Evolutionary conservation across 2,797 vertebrate genomes (phyloP).

Genomic region (Australoheros facetus): DNA sequence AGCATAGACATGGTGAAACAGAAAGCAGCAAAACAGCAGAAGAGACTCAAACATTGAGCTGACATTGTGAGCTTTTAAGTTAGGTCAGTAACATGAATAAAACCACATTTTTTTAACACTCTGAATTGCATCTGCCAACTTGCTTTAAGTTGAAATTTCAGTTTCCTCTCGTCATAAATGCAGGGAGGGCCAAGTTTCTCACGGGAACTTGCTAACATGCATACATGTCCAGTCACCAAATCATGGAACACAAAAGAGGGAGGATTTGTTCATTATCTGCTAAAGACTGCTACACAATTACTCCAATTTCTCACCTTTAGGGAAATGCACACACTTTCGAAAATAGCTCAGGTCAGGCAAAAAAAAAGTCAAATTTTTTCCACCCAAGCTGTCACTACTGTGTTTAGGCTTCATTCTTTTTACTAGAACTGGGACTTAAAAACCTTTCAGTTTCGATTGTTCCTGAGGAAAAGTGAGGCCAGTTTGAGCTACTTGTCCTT

Average conservation of each 20-base stretch:
- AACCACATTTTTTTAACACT: too few species aligned
- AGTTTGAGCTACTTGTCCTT: slow-evolving; percentile 57
- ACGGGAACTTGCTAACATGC: too few species aligned
- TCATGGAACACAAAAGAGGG: neutral
- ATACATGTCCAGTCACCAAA: too few species aligned
- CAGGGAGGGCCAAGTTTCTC: too few species aligned
- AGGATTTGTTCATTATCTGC: neutral
- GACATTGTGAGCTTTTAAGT: neutral
- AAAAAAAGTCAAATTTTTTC: neutral
- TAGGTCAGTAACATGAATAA: too few species aligned
- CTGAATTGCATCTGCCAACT: too few species aligned
- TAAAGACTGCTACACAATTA: neutral
- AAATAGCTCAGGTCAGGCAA: neutral
- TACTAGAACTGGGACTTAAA: slow-evolving; percentile 6
- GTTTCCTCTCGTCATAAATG: too few species aligned
- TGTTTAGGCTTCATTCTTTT: neutral
- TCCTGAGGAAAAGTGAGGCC: slow-evolving; percentile 30
- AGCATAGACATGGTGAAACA: neutral
- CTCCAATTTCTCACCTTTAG: neutral
- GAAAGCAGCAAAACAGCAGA: neutral
- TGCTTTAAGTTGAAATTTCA: too few species aligned
- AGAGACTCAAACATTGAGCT: neutral
- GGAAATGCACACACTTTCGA: neutral
- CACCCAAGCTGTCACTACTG: neutral
- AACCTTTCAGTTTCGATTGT: slow-evolving; percentile 28